Conservation (phyloP, 2,888 invertebrate genomes). For the Agrilus biguttatus region DNA sequence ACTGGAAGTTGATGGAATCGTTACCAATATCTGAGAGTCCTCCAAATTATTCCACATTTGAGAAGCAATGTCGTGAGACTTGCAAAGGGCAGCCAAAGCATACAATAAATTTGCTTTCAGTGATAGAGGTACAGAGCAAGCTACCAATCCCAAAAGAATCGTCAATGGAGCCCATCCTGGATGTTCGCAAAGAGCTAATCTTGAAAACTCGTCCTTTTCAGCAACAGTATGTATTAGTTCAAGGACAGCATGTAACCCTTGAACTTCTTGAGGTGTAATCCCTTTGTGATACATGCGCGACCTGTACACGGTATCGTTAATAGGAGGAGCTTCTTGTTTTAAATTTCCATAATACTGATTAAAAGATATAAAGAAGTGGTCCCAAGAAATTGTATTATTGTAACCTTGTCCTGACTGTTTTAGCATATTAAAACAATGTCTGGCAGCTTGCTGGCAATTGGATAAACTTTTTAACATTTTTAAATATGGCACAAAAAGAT, state of each 20-base stretch:
- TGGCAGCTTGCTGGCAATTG: constrained; percentile 59
- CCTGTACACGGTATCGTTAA: constrained; percentile 49
- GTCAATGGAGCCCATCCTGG: constrained; percentile 76
- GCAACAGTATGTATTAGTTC: constrained; percentile 65
- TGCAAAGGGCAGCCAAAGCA: constrained; percentile 68
- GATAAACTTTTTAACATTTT: constrained; percentile 75
- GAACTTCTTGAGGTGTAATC: constrained; percentile 68
- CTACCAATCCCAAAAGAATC: constrained; percentile 65
- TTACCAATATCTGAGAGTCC: constrained; percentile 63
- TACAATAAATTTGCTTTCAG: constrained; percentile 74
- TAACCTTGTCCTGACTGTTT: constrained; percentile 46
- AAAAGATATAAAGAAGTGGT: constrained; percentile 72
- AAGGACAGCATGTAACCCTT: constrained; percentile 72
- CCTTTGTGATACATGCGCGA: constrained; percentile 39
- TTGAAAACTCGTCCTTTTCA: constrained; percentile 62
- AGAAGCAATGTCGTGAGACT: constrained; percentile 58
- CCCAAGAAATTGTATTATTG: constrained; percentile 55
- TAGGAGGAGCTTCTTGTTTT: constrained; percentile 52
- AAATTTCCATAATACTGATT: constrained; percentile 55
- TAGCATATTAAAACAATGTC: constrained; percentile 62
- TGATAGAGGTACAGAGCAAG: constrained; percentile 72
- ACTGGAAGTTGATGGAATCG: constrained; percentile 45
- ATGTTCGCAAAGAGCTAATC: constrained; percentile 74
- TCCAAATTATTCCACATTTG: constrained; percentile 79
- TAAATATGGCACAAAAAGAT: constrained; percentile 74